Conservation (phyloP, 2,888 invertebrate species). For the Diaperis boleti region DNA sequence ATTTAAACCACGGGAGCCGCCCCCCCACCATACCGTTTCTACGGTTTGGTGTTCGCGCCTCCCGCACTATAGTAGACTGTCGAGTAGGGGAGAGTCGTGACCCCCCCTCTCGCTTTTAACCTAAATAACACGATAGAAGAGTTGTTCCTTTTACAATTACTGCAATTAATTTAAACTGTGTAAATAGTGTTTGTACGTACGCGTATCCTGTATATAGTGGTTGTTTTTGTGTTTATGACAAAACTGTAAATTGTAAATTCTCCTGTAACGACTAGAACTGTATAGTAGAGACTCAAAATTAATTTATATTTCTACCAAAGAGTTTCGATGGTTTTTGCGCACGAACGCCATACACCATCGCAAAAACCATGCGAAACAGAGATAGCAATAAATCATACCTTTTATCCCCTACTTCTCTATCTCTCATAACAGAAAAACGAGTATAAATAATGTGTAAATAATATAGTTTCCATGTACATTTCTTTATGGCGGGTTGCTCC, state of each 20-base stretch:
- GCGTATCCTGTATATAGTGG: constrained; percentile 35
- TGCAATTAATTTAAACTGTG: constrained; percentile 36
- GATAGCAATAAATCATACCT: constrained; percentile 29
- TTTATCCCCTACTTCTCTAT: constrained; percentile 1
- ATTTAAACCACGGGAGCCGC: constrained; percentile 1
- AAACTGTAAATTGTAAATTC: constrained; percentile 43
- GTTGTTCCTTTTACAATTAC: constrained; percentile 40
- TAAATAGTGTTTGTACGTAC: constrained; percentile 37
- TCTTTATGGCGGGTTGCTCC: constrained; percentile 1
- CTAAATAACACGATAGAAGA: constrained; percentile 31
- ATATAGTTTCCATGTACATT: constrained; percentile 25
- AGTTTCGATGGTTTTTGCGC: constrained; percentile 35
- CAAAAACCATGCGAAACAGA: constrained; percentile 32
- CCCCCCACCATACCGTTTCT: too few species aligned
- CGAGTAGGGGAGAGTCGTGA: constrained; percentile 28
- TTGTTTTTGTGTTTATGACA: constrained; percentile 33
- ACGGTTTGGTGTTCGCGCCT: not conserved
- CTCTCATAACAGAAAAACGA: constrained; percentile 11
- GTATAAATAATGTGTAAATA: constrained; percentile 24
- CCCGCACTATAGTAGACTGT: constrained; percentile 31
- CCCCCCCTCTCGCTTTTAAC: not conserved
- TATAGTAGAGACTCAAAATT: constrained; percentile 39
- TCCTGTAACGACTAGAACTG: constrained; percentile 26
- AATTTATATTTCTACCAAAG: constrained; percentile 44
- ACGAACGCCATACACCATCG: constrained; percentile 12